phyloP scores from a whole-genome alignment of 2,888 invertebrate genomes.

The Polia nebulosa region DNA sequence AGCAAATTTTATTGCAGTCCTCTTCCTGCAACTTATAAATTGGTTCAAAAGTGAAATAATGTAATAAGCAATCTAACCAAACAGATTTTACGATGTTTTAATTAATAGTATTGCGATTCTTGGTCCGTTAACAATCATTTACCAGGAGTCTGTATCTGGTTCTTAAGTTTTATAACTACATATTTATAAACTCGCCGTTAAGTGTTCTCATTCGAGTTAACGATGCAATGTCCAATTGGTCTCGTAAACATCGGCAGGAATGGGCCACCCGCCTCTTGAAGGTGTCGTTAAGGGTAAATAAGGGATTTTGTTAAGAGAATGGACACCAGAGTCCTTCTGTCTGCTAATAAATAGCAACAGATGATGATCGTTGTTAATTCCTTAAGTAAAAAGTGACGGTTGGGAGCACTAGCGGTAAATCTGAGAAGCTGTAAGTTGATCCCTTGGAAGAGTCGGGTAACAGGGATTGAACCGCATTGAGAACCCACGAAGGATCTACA shows the following conservation, averaged over 20 bases:
- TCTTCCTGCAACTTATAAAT: slow-evolving; percentile 40
- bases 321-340: not conserved
- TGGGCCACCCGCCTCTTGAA: slow-evolving; percentile 44
- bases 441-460: slow-evolving; percentile 1
- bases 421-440: slow-evolving; percentile 18
- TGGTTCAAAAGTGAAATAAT: slow-evolving; percentile 36
- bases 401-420: not conserved
- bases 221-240: slow-evolving; percentile 34
- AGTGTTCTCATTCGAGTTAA: slow-evolving; percentile 35
- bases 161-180: slow-evolving; percentile 41
- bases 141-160: slow-evolving; percentile 8
- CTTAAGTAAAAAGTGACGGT: slow-evolving; percentile 8
- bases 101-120: slow-evolving; percentile 47
- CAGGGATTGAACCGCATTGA: not conserved
- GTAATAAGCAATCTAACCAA: slow-evolving; percentile 19
- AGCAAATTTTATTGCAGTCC: slow-evolving; percentile 32
- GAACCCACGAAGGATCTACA: not conserved
- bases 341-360: slow-evolving; percentile 21
- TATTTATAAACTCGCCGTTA: slow-evolving; percentile 31
- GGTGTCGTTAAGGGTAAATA: slow-evolving; percentile 22
- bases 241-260: slow-evolving; percentile 28
- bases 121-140: slow-evolving; percentile 31
- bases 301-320: slow-evolving; percentile 12
- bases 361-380: slow-evolving; percentile 5
- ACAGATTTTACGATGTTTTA: slow-evolving; percentile 49